Conservation (phyloP, 37 sponge, comb jelly and placozoan species). For the Halisarca cf. caerulea region DNA sequence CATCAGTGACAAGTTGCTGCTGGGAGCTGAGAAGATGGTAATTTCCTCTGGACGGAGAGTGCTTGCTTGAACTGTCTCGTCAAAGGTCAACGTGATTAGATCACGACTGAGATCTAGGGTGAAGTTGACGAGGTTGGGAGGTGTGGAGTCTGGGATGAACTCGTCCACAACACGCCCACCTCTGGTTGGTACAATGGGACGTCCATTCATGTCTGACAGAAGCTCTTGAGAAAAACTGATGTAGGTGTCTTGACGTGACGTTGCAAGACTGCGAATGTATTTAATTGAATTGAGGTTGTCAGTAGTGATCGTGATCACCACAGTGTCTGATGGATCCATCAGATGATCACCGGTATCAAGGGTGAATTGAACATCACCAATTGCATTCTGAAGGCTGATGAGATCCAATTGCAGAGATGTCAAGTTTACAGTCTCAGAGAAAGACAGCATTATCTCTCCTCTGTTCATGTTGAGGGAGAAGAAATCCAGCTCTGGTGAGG, state of each 20-base stretch:
- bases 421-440: constrained; percentile 77
- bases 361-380: constrained; percentile 6
- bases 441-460: constrained; percentile 55
- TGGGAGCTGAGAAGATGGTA: constrained; percentile 44
- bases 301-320: constrained; percentile 42
- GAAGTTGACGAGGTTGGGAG: constrained; percentile 63
- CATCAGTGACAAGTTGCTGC: constrained; percentile 6
- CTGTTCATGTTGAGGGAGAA: constrained; percentile 78
- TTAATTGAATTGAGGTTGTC: constrained; percentile 77
- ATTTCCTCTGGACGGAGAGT: constrained; percentile 51
- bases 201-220: constrained; percentile 55
- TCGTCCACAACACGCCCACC: constrained; percentile 13
- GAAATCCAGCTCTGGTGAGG: constrained; percentile 44
- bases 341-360: constrained; percentile 69
- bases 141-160: constrained; percentile 66
- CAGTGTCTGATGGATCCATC: constrained; percentile 1
- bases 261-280: constrained; percentile 46
- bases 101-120: constrained; percentile 73
- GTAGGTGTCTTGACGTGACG: constrained; percentile 50
- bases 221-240: constrained; percentile 43
- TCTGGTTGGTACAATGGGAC: neutral
- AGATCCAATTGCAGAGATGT: constrained; percentile 34
- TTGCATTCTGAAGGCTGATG: constrained; percentile 47
- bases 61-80: constrained; percentile 69
- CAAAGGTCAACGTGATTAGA: constrained; percentile 66